Base-by-base conservation (phyloP, 2,888 invertebrate species). In the Andricus quercusramuli region DNA sequence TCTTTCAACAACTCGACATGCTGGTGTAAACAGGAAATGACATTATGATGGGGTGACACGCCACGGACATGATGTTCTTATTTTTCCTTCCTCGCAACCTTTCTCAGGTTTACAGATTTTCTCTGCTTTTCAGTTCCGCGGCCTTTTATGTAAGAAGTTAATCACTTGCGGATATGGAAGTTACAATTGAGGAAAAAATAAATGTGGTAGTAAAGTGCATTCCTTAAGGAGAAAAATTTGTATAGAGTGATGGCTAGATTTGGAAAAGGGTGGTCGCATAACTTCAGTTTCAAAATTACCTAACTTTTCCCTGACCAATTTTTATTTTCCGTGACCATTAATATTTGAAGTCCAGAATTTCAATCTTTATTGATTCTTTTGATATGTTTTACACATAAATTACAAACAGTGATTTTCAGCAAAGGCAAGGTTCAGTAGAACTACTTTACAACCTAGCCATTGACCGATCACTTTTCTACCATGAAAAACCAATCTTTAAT, bases 1-100 rank as follows among this genome's bases (percentile, higher is more conserved):
- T 47, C 22, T 67, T 32, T 68, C 77, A 66, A 67, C 67, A 51
- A 37, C 82, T 80, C 86, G 82, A 80, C 78, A 84, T 87, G 86
- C 83, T 82, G 82, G 81, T 83, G 81, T 88, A 84, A 87, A 85
- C 85, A 86, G 80, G 84, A 85, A 88, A 86, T 84, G 85, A 85
- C 87, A 85, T 87, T 85, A 86, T 86, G 85, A 85, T 84, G 83
- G 85, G 83, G 83, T 81, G 84, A 83, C 82, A 80, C 65, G 76
- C 44, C 51, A 68, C 64, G 77, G 74, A 41, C 66, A 80, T 32
- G 41, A 22, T 67, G 78, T 56, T 32, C 56, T 64, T 22, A 62
- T 79, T 80, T 78, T 70, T 83, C 74, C 77, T 51, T 77, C 37
- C 66, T 79, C 59, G 13, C 70, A 20, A 15, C 29, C n/a, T 56